phyloP scores from a whole-genome alignment of 1,140 invertebrate genomes.

The Cephus cinctus region DNA sequence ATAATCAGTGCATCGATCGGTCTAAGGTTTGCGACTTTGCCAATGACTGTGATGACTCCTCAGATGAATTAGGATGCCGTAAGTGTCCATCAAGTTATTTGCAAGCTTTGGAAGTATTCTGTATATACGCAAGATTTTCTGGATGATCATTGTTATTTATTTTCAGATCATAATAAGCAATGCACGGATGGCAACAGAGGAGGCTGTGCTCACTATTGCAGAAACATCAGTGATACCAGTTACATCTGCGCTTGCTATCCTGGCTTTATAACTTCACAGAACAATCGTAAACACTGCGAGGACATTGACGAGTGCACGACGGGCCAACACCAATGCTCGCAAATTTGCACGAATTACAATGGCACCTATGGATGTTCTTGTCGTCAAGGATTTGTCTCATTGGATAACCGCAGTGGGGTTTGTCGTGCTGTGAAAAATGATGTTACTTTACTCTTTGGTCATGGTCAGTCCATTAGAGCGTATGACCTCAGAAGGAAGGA shows the following conservation, averaged over 20 bases:
- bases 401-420: constrained; percentile 76
- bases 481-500: constrained; percentile 67
- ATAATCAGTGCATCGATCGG: constrained; percentile 84
- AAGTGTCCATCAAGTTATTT: too few relatives aligned
- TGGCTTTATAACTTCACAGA: constrained; percentile 78
- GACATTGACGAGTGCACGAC: constrained; percentile 91
- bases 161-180: constrained; percentile 65
- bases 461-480: constrained; percentile 84
- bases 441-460: constrained; percentile 68
- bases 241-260: constrained; percentile 87
- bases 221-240: constrained; percentile 77
- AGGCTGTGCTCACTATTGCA: constrained; percentile 92
- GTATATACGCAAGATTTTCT: too few relatives aligned
- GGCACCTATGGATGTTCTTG: constrained; percentile 89
- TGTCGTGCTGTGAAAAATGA: constrained; percentile 71
- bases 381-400: constrained; percentile 75
- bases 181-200: constrained; percentile 75
- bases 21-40: constrained; percentile 79
- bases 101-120: too few relatives aligned
- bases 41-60: constrained; percentile 81
- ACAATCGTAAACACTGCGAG: constrained; percentile 75
- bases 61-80: constrained; percentile 90
- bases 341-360: constrained; percentile 89
- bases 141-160: constrained; percentile 9
- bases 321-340: constrained; percentile 85